Percentiles rank a stretch among this genome's conserved stretches.
Evolutionary conservation across 2,797 vertebrate genomes (phyloP).

Genomic region (Lacerta viridis): DNA sequence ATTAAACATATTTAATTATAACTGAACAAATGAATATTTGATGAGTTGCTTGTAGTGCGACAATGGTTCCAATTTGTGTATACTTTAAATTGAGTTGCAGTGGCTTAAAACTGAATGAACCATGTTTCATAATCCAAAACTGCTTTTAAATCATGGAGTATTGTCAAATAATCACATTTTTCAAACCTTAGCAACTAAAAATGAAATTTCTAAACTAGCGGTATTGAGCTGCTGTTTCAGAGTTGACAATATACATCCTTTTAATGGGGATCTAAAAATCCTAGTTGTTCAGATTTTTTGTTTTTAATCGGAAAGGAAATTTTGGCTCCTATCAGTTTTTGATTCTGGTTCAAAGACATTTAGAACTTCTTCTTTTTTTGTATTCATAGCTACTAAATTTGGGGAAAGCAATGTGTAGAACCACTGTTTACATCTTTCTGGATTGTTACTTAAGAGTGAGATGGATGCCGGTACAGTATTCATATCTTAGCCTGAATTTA

Average conservation of each 20-base stretch:
- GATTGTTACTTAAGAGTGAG: not conserved
- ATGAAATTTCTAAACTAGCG: not conserved
- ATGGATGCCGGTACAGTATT: too few relatives aligned
- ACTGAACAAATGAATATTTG: conserved; percentile 48
- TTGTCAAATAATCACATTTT: not conserved
- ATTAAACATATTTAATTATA: conserved; percentile 37
- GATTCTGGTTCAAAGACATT: not conserved
- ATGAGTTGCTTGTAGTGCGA: conserved; percentile 41
- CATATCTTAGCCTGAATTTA: not conserved
- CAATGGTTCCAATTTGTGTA: conserved; percentile 25
- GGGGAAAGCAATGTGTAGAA: not conserved
- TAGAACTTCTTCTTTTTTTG: too few relatives aligned
- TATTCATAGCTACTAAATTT: not conserved
- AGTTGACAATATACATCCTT: not conserved
- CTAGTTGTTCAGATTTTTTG: not conserved
- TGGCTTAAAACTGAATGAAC: not conserved
- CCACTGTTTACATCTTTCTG: not conserved
- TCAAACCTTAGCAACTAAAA: not conserved
- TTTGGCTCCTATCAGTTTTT: not conserved
- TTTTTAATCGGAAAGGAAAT: not conserved
- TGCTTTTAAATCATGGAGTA: not conserved
- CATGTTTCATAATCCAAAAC: conserved; percentile 1
- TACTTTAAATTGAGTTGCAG: conserved; percentile 33
- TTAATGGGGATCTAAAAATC: not conserved
- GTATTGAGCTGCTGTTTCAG: not conserved